Conservation (phyloP, 2,888 invertebrate genomes). For the Catocala sponsa region DNA sequence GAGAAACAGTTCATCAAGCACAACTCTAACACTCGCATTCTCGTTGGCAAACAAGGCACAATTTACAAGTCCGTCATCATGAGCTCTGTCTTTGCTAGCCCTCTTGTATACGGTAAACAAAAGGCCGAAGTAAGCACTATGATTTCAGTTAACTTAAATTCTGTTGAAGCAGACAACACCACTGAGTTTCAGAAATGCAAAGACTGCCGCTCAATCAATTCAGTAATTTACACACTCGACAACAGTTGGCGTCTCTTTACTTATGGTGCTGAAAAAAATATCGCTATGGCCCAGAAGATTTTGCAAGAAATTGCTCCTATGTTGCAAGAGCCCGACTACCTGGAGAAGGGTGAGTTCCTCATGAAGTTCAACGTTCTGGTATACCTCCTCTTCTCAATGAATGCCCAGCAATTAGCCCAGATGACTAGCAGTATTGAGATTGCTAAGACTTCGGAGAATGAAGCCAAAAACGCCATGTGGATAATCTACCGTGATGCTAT, state of each 20-base stretch:
- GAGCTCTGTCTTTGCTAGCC: conserved; percentile 89
- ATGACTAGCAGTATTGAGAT: conserved; percentile 83
- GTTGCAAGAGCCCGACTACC: conserved; percentile 85
- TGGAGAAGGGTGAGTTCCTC: conserved; percentile 87
- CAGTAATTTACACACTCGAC: conserved; percentile 84
- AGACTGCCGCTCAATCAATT: conserved; percentile 76
- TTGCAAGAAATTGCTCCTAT: conserved; percentile 88
- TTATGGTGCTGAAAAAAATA: conserved; percentile 66
- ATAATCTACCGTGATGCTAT: conserved; percentile 90
- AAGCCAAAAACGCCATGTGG: conserved; percentile 84
- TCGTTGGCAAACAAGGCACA: conserved; percentile 86
- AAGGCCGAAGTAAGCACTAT: conserved; percentile 89
- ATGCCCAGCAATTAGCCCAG: conserved; percentile 87
- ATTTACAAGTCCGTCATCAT: conserved; percentile 90
- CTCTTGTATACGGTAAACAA: conserved; percentile 86
- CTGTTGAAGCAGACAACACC: conserved; percentile 66
- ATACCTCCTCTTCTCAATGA: conserved; percentile 88
- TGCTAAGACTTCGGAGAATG: conserved; percentile 70
- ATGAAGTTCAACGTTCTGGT: conserved; percentile 89
- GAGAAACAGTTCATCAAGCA: conserved; percentile 88
- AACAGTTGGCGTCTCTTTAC: conserved; percentile 47
- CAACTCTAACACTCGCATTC: conserved; percentile 86
- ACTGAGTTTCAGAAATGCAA: conserved; percentile 73
- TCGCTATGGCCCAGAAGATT: conserved; percentile 76
- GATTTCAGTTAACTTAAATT: conserved; percentile 84